Base-by-base conservation (phyloP, 2,113 vertebrate species). In the Diglossa brunneiventris region DNA sequence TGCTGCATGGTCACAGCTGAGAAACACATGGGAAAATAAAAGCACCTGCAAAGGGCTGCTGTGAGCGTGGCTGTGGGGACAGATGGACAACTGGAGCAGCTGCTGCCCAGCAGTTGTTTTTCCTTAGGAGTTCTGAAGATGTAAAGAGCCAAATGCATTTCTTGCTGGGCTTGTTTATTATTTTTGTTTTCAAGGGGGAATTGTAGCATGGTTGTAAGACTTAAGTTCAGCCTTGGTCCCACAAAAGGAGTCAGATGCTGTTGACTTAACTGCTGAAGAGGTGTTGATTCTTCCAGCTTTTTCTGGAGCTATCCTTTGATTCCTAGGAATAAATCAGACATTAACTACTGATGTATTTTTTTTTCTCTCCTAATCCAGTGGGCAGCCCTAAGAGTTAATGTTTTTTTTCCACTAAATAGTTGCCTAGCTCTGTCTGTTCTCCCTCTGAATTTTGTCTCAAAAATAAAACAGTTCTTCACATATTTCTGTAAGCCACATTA, bases 81-180 rank as follows among this genome's bases (percentile, higher is more conserved):
- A 28, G 76, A 55, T 0, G 3, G 80, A 61, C 3, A 10, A 74
- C 74, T 3, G 11, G 23, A 74, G 59, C 42, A 83, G 68, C 91
- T 76, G 83, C 83, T 81, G 50, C 64, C 30, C 63, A 87, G 87
- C 2, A 2, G 50, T 83, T 83, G 35, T 89, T 94, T 70, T 69
- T 62, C 61, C 13, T 2, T 62, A 52, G 72, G 59, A 83, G 15
- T 55, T 83, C 79, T 67, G 58, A 75, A 80, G 86, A 80, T 83
- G 50, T 73, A 53, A 74, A 69, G 74, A 49, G 26, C 24, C 63
- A 62, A 81, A 87, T 74, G 28, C 41, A 14, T 61, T 92, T 97
- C 59, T 95, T 89, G 59, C 72, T 92, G 73, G 41, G 66, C n/a
- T 92, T 94, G 46, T 92, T 95, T 90, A 44, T 92, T 90, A 27